Percentiles rank a stretch among this genome's conserved stretches.
Conservation (phyloP, 2,113 vertebrate genomes). For the Zosterops hypoxanthus region DNA sequence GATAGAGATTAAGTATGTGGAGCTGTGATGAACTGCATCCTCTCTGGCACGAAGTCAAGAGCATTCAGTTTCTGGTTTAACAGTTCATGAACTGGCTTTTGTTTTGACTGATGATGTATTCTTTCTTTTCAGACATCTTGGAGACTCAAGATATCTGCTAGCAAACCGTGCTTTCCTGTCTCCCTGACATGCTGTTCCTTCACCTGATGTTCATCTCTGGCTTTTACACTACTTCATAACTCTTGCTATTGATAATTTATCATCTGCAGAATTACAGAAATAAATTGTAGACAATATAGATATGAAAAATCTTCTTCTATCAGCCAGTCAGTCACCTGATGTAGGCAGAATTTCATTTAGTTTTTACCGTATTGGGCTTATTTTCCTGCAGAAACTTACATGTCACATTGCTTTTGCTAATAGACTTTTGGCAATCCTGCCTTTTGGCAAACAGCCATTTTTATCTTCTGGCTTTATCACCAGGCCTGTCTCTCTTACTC, state of each 20-base stretch:
- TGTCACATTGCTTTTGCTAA: not conserved
- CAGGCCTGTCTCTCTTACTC: not conserved
- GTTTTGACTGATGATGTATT: conserved; percentile 51
- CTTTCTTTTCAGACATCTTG: conserved; percentile 45
- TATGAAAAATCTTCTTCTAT: not conserved
- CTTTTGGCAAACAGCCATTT: not conserved
- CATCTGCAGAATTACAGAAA: not conserved
- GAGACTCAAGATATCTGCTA: conserved; percentile 25
- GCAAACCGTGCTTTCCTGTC: not conserved
- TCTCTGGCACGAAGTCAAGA: conserved; percentile 50
- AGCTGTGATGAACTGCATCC: conserved; percentile 59
- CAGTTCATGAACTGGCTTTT: conserved; percentile 50
- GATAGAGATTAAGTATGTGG: conserved; percentile 64
- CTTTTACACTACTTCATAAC: not conserved
- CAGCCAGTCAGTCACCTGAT: not conserved
- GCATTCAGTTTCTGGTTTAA: conserved; percentile 43
- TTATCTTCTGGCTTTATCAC: not conserved
- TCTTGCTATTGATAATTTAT: not conserved
- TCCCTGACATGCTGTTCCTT: not conserved
- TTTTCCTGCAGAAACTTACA: not conserved
- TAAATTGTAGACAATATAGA: not conserved
- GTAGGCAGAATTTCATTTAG: not conserved
- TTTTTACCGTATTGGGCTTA: not conserved
- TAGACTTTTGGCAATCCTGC: not conserved
- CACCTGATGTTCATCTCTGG: not conserved